Percentiles rank a stretch among this genome's conserved stretches.
Evolutionary conservation across 2,797 vertebrate genomes (phyloP).

Genomic region (Hirundo rustica): DNA sequence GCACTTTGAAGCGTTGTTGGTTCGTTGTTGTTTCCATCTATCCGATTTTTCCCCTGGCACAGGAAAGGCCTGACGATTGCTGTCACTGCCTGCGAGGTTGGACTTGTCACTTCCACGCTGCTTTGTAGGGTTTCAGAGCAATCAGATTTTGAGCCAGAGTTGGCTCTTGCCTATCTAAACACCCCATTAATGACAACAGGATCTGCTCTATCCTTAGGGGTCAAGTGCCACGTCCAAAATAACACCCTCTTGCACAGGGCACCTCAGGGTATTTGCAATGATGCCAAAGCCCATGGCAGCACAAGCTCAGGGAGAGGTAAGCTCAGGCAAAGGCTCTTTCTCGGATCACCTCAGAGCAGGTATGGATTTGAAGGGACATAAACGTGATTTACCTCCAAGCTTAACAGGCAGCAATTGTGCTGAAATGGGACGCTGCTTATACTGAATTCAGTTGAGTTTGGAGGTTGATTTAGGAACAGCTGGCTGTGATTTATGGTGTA

Average conservation of each 20-base stretch:
- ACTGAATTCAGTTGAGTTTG: neutral
- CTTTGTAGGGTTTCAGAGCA: neutral
- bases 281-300: neutral
- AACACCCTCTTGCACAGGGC: neutral
- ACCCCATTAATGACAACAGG: neutral
- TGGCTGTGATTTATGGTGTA: neutral
- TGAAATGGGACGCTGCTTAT: neutral
- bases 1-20: neutral
- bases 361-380: neutral
- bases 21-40: neutral
- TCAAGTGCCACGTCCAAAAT: neutral
- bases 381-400: conserved; percentile 5
- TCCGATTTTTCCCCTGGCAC: neutral
- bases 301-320: neutral
- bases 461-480: neutral
- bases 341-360: neutral
- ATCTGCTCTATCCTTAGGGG: neutral
- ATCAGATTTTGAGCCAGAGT: neutral
- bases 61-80: neutral
- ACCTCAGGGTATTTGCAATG: neutral
- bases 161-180: neutral
- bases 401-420: neutral
- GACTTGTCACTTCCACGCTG: neutral
- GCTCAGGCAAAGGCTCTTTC: neutral
- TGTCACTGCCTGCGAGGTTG: neutral